phyloP scores from a whole-genome alignment of 2,797 vertebrate genomes.

The Xiphorhynchus erythropygius region DNA sequence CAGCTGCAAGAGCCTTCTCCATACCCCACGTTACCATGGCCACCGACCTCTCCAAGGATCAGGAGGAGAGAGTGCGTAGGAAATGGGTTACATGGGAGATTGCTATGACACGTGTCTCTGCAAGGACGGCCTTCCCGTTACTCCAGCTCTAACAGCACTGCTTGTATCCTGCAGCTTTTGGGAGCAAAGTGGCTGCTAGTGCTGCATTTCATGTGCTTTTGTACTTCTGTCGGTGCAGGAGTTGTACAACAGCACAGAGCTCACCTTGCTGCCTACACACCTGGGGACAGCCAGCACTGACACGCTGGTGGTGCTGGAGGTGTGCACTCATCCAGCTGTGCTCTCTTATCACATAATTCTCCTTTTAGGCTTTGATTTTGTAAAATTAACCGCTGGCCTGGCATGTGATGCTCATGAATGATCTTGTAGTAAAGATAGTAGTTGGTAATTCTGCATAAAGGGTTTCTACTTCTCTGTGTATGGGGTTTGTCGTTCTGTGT shows the following conservation, averaged over 20 bases:
- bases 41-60: conserved; percentile 63
- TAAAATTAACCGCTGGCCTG: neutral
- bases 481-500: neutral
- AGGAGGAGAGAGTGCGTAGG: conserved; percentile 77
- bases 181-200: neutral
- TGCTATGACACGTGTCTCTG: neutral
- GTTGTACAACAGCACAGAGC: neutral
- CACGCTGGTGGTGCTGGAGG: accelerated
- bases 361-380: neutral
- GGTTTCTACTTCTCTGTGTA: too few species aligned
- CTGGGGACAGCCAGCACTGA: neutral
- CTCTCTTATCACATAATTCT: accelerated
- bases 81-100: neutral
- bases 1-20: conserved; percentile 53
- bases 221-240: accelerated
- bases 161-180: neutral
- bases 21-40: conserved; percentile 69
- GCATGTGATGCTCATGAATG: accelerated
- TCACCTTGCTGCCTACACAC: neutral
- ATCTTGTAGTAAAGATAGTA: too few species aligned
- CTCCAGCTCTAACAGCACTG: neutral
- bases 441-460: neutral
- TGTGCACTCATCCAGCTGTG: accelerated
- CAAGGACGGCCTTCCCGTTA: neutral
- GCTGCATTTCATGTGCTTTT: neutral